Base-by-base conservation (phyloP, 2,888 invertebrate species). In the Drosophila barbarae region DNA sequence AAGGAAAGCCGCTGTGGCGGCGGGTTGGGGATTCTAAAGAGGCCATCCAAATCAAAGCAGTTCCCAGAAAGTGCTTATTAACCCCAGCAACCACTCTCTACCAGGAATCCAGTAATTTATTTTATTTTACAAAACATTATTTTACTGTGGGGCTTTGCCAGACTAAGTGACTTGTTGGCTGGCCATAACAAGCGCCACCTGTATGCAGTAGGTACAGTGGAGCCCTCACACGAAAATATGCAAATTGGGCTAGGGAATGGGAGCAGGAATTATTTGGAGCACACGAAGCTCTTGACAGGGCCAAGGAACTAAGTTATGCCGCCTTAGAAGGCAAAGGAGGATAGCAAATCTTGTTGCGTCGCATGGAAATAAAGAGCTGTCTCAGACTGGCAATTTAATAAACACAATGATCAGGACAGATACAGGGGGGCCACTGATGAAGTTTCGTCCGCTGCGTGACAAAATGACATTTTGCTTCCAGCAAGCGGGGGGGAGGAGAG, bases 381-480 rank as follows among this genome's bases (percentile, higher is more conserved):
- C 58, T 60, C 55, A 36, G 50, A 44, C 38, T 41, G 71, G 60
- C 68, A 83, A 72, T 81, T 81, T 81, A 73, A 82, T 84, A 82
- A 84, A 69, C 71, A 75, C 77, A 67, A 75, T 83, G 66, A 75
- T 80, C 53, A 50, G 53, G 51, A 52, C 39, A 54, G 52, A 56
- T 38, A 47, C 26, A 38, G 18, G 18, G 18, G 52, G 36, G 21
- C 38, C 32, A 69, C 63, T 72, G 71, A 72, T 69, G 79, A 78
- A 68, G 74, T 72, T 74, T 70, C 58, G 49, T 53, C 59, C 52
- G 77, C 65, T 84, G 72, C 80, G 85, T 84, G 85, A 84, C 85
- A 79, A 84, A 84, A 79, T 83, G 83, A 75, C 80, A 84, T 81
- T 81, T 77, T 69, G 77, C 80, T 71, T 69, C 70, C 69, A 67